Percentiles rank a stretch among this genome's conserved stretches.
Conservation (phyloP, 2,113 vertebrate genomes). For the Pao palembangensis region DNA sequence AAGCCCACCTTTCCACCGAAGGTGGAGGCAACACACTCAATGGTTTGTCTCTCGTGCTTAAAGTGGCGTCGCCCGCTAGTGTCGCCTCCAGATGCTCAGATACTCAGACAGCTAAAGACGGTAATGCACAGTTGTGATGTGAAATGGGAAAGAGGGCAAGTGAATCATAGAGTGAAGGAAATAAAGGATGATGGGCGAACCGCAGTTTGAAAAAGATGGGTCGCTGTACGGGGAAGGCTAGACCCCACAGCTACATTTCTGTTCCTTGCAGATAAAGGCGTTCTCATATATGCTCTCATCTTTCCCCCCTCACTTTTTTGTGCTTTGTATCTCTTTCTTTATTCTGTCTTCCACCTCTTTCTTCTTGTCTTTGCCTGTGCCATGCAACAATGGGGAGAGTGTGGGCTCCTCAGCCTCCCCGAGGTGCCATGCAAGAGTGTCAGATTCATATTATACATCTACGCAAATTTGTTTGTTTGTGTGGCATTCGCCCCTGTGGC, state of each 20-base stretch:
- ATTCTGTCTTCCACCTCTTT: conserved; percentile 3
- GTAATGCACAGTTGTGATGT: conserved; percentile 7
- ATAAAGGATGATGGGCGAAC: conserved; percentile 1
- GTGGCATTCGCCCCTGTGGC: conserved; percentile 29
- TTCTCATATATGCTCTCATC: conserved; percentile 11
- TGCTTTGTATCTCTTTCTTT: conserved; percentile 4
- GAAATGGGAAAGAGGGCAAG: conserved; percentile 16
- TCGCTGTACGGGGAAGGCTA: conserved; percentile 17
- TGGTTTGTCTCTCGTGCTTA: conserved; percentile 15
- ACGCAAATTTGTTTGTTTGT: conserved; percentile 53
- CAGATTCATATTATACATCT: conserved; percentile 32
- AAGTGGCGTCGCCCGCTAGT: conserved; percentile 31
- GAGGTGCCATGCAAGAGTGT: conserved; percentile 20
- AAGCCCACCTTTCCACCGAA: conserved; percentile 1
- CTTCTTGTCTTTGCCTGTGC: conserved; percentile 13
- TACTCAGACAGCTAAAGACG: conserved; percentile 25
- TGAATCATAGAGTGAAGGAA: conserved; percentile 3
- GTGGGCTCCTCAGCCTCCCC: conserved; percentile 34
- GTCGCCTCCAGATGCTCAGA: conserved; percentile 38
- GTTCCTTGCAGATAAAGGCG: conserved; percentile 58
- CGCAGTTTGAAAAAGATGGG: conserved; percentile 18
- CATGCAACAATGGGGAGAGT: conserved; percentile 21
- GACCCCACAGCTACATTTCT: conserved; percentile 48
- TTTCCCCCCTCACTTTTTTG: conserved; percentile 8
- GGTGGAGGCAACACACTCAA: background rate